Percentiles rank a stretch among this genome's conserved stretches.
Conservation (phyloP, 1,140 invertebrate species). For the Holcopasites calliopsidis region DNA sequence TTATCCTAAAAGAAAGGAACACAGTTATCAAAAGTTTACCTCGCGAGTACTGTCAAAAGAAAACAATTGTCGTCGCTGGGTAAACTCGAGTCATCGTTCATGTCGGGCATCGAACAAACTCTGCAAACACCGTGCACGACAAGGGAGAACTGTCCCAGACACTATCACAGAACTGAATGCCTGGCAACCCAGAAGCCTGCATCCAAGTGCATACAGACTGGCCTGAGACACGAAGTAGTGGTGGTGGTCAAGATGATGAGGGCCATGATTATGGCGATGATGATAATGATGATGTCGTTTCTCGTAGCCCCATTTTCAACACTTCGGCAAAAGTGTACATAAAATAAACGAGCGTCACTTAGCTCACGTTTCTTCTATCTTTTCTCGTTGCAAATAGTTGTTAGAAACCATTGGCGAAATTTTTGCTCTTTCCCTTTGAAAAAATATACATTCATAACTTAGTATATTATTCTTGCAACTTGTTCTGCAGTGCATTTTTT, state of each 20-base stretch:
- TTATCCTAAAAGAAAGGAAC: too few relatives aligned
- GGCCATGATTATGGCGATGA: conserved; percentile 19
- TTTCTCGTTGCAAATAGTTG: conserved; percentile 1
- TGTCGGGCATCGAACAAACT: background rate
- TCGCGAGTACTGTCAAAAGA: conserved; percentile 19
- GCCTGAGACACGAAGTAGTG: conserved; percentile 42
- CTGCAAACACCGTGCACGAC: background rate
- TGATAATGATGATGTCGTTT: conserved; percentile 56
- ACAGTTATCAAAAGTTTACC: conserved; percentile 44
- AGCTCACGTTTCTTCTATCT: conserved; percentile 32
- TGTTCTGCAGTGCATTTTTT: too few relatives aligned
- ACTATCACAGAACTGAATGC: conserved; percentile 59
- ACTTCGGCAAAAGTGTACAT: conserved; percentile 9
- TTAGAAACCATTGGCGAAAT: too few relatives aligned
- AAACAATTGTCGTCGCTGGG: conserved; percentile 19
- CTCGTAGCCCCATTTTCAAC: conserved; percentile 65
- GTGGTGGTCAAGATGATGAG: conserved; percentile 39
- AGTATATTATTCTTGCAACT: too few relatives aligned
- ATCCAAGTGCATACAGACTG: conserved; percentile 36
- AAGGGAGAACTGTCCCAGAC: conserved; percentile 46
- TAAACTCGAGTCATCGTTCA: conserved; percentile 26
- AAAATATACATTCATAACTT: too few relatives aligned
- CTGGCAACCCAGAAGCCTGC: conserved; percentile 43
- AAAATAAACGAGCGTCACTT: conserved; percentile 4
- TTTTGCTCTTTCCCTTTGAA: too few relatives aligned